Evolutionary conservation across 2,888 invertebrate genomes (phyloP).

Genomic region (Rhagonycha fulva): DNA sequence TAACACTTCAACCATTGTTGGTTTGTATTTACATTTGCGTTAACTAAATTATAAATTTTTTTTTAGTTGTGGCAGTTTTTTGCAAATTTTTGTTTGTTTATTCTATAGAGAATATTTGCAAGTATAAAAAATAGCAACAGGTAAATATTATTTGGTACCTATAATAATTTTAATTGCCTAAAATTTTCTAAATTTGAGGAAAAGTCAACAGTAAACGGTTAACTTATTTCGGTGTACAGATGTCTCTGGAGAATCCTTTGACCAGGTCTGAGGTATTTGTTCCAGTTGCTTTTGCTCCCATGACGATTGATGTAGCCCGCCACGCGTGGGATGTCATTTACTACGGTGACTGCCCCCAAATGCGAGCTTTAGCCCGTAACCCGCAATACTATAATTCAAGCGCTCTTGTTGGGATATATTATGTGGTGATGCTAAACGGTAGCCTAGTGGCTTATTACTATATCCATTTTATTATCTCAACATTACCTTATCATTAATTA

Average conservation of each 20-base stretch:
- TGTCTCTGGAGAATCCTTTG: slow-evolving; percentile 24
- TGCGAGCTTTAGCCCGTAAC: slow-evolving; percentile 35
- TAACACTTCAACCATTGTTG: slow-evolving; percentile 13
- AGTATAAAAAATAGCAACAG: background rate
- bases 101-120: background rate
- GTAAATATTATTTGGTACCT: background rate
- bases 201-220: slow-evolving; percentile 16
- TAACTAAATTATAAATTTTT: slow-evolving; percentile 7
- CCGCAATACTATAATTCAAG: slow-evolving; percentile 34
- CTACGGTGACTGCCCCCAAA: slow-evolving; percentile 40
- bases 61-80: background rate
- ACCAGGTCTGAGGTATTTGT: slow-evolving; percentile 27
- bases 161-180: background rate
- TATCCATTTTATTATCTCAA: background rate
- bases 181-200: slow-evolving; percentile 5
- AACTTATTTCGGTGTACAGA: slow-evolving; percentile 14
- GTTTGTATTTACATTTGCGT: slow-evolving; percentile 13
- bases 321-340: slow-evolving; percentile 41
- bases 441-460: slow-evolving; percentile 8
- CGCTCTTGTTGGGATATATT: slow-evolving; percentile 10
- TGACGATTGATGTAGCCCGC: slow-evolving; percentile 35
- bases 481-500: background rate
- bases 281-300: slow-evolving; percentile 31
- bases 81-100: background rate
- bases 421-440: slow-evolving; percentile 7